Conservation (phyloP, 2,888 invertebrate genomes). For the Orchestes rusci region DNA sequence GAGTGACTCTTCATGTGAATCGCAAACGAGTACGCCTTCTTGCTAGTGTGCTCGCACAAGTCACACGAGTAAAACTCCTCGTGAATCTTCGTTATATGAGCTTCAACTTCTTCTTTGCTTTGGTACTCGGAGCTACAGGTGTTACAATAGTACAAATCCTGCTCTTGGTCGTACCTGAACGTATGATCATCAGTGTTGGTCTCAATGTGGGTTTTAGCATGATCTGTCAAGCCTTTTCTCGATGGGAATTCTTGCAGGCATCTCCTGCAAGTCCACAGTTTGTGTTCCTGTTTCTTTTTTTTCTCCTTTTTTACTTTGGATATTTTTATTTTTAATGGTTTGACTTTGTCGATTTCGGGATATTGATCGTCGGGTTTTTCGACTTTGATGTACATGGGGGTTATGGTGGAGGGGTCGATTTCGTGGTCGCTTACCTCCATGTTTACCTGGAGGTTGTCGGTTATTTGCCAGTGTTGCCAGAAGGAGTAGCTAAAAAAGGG, state of each 20-base stretch:
- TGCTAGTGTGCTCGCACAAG: conserved; percentile 34
- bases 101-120: conserved; percentile 31
- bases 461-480: conserved; percentile 1
- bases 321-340: conserved; percentile 13
- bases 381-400: conserved; percentile 19
- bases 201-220: conserved; percentile 33
- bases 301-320: conserved; percentile 8
- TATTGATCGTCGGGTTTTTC: conserved; percentile 15
- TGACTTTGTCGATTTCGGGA: conserved; percentile 1
- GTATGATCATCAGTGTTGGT: conserved; percentile 26
- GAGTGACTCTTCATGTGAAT: conserved; percentile 36
- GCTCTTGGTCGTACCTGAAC: conserved; percentile 34
- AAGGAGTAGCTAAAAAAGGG: conserved; percentile 27
- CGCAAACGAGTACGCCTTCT: conserved; percentile 36
- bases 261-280: conserved; percentile 35
- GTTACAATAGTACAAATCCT: conserved; percentile 33
- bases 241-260: conserved; percentile 34
- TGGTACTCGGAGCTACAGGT: conserved; percentile 35
- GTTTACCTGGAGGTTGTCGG: conserved; percentile 27
- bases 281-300: conserved; percentile 27
- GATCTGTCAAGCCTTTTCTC: conserved; percentile 31
- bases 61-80: conserved; percentile 39
- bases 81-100: conserved; percentile 33
- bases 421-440: conserved; percentile 27
- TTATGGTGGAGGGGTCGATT: conserved; percentile 10